Conservation (phyloP, 2,113 vertebrate species). For the Petroica traversi region DNA sequence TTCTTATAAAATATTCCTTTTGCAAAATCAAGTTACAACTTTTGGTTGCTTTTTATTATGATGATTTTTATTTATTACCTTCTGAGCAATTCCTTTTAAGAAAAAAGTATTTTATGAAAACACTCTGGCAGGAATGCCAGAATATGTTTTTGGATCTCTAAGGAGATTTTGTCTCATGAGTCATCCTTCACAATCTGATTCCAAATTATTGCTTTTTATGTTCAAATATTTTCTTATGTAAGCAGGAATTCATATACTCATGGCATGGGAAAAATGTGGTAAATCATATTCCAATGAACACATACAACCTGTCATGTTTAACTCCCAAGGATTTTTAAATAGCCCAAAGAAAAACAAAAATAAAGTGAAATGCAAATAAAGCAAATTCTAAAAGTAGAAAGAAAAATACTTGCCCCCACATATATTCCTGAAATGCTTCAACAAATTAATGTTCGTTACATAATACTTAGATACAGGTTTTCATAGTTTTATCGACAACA, state of each 20-base stretch:
- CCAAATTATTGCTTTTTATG: constrained; percentile 55
- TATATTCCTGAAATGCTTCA: not conserved
- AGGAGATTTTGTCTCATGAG: constrained; percentile 52
- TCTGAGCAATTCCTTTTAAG: constrained; percentile 31
- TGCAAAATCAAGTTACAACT: not conserved
- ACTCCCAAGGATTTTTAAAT: constrained; percentile 39
- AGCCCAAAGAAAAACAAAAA: constrained; percentile 47
- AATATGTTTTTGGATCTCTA: constrained; percentile 28
- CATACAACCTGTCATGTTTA: constrained; percentile 22
- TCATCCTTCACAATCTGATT: constrained; percentile 49
- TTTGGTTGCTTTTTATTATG: not conserved
- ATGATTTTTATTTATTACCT: not conserved
- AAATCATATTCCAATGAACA: constrained; percentile 46
- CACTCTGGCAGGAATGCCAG: constrained; percentile 24
- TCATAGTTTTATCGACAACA: not conserved
- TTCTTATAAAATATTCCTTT: not conserved
- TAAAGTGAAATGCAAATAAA: constrained; percentile 27
- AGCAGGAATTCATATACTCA: constrained; percentile 45
- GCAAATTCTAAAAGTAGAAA: constrained; percentile 35
- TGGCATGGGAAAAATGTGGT: constrained; percentile 43
- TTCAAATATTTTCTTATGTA: constrained; percentile 65
- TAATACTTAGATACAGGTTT: not conserved
- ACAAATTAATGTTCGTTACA: not conserved
- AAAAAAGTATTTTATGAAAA: constrained; percentile 52
- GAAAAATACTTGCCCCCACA: not conserved